Base-by-base conservation (phyloP, 2,888 invertebrate genomes). In the Microchrysa polita region DNA sequence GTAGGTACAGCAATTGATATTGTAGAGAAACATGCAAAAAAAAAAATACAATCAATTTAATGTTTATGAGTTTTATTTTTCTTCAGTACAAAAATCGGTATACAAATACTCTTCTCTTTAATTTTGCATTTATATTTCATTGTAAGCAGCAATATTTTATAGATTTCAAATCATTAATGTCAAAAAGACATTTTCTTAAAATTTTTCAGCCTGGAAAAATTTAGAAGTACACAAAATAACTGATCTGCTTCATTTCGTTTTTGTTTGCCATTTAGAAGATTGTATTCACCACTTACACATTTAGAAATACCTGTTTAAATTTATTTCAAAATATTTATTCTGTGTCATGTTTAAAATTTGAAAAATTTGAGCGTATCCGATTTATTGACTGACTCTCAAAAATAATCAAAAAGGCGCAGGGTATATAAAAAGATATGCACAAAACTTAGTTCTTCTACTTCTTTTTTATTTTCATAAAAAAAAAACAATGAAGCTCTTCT, bases 41-140 rank as follows among this genome's bases (percentile, higher is more conserved):
- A n/a, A n/a, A n/a, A n/a, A n/a, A n/a, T n/a, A n/a, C n/a, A n/a
- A n/a, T n/a, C 34, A 52, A 40, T 40, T 63, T 34, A n/a, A n/a
- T 40, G 42, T 69, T 55, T 40, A 57, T 48, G 48, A 67, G 53
- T 48, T 72, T 60, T 72, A 72, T 72, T 60, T 44, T 14, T 72
- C 27, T 59, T 22, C 63, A 73, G 72, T 73, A 73, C 72, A 73
- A 73, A 73, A 73, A 73, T 73, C 72, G 72, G 40, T 73, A 73
- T 73, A 73, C 63, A 73, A 73, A 63, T 73, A 63, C 23, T n/a
- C 23, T 71, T n/a, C 7, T 34, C 7, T 72, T 65, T 16, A 22
- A 65, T 65, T 48, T 67, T 34, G 2, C 55, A 7, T 53, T 53
- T 23, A 27, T 10, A 16, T 57, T 65, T 67, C n/a, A 53, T 67